These are phyloP conservation scores for Peribatodes rhomboidaria DNA, from an alignment of 2,888 invertebrate genomes.

Conservation along the genomic window DNA sequence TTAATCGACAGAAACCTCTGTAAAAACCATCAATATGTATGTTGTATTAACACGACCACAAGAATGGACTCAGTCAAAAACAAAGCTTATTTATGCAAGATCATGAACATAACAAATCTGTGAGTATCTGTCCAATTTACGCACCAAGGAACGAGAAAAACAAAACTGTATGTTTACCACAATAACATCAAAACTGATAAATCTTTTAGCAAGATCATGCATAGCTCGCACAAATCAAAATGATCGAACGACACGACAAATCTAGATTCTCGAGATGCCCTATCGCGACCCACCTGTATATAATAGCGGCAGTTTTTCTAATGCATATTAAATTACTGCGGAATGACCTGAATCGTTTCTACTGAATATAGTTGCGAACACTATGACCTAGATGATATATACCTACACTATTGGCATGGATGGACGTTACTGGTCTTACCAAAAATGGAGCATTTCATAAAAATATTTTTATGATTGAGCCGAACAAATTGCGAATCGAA, in stretches of 20 bases:
- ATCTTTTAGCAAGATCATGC: background rate
- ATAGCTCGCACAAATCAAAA: conserved; percentile 5
- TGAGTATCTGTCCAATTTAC: background rate
- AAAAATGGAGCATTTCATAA: conserved; percentile 29
- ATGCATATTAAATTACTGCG: conserved; percentile 51
- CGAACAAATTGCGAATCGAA: background rate
- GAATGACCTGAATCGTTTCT: conserved; percentile 50
- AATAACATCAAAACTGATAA: background rate
- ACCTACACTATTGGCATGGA: conserved; percentile 28
- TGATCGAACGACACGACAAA: conserved; percentile 6
- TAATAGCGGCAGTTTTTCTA: conserved; percentile 36
- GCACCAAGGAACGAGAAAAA: background rate
- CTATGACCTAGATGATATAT: conserved; percentile 47
- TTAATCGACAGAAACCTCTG: no score
- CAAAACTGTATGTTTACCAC: background rate
- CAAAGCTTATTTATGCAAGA: no score
- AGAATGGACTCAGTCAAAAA: no score
- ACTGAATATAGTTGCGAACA: conserved; percentile 37
- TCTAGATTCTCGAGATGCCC: conserved; percentile 25
- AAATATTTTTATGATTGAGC: background rate
- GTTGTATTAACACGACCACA: no score
- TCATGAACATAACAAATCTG: background rate
- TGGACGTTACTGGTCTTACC: background rate
- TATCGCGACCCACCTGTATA: conserved; percentile 18
- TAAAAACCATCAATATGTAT: no score